Percentiles rank a stretch among this genome's conserved stretches.
phyloP scores from a whole-genome alignment of 2,797 vertebrate genomes.

The Danio aesculapii region DNA sequence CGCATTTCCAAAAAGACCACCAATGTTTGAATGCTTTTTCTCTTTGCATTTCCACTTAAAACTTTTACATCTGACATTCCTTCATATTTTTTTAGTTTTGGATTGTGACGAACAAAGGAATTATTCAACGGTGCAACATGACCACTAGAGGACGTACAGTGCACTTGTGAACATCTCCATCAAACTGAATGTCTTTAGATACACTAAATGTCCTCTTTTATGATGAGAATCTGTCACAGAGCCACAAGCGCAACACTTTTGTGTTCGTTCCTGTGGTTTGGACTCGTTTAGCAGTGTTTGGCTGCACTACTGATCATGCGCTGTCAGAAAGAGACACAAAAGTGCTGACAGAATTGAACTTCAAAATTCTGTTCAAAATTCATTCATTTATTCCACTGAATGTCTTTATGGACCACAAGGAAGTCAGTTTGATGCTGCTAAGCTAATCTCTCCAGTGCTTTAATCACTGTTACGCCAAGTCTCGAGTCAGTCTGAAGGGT shows the following conservation, averaged over 20 bases:
- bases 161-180: neutral
- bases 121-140: neutral
- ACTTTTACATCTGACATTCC: neutral
- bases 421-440: neutral
- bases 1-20: neutral
- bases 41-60: neutral
- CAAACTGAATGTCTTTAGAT: conserved; percentile 14
- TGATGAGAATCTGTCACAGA: neutral
- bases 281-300: neutral
- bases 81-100: neutral
- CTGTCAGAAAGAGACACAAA: neutral
- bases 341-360: neutral
- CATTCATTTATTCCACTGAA: neutral
- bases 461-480: neutral
- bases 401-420: neutral
- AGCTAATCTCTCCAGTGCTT: neutral
- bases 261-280: neutral
- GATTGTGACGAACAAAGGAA: neutral
- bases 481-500: neutral
- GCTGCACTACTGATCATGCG: conserved; percentile 4
- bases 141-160: conserved; percentile 8
- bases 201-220: conserved; percentile 1
- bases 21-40: neutral
- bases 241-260: neutral
- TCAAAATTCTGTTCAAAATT: too few relatives aligned